Conservation (phyloP, 2,888 invertebrate genomes). For the Phaedon cochleariae region DNA sequence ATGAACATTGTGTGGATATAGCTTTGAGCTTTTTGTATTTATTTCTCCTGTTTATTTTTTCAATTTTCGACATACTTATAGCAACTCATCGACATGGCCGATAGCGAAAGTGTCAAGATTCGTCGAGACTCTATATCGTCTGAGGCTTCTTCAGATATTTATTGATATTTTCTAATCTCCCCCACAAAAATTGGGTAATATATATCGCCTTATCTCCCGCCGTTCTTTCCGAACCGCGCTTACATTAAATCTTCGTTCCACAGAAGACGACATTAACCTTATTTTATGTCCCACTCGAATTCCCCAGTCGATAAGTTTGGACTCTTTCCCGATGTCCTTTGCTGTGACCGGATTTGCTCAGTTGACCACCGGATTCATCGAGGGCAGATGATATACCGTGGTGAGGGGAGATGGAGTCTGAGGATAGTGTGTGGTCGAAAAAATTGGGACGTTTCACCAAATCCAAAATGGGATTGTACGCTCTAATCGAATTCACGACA, state of each 20-base stretch:
- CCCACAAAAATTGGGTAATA: conserved; percentile 12
- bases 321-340: background rate
- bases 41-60: too few species aligned
- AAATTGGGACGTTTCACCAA: too few species aligned
- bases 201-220: conserved; percentile 32
- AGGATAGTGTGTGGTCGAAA: too few species aligned
- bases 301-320: conserved; percentile 37
- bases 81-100: too few species aligned
- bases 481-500: too few species aligned
- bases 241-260: conserved; percentile 41
- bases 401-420: background rate
- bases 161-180: conserved; percentile 26
- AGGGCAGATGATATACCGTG: background rate
- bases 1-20: too few species aligned
- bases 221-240: conserved; percentile 36
- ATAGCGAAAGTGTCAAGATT: background rate
- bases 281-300: conserved; percentile 38
- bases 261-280: conserved; percentile 38
- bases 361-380: background rate
- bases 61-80: too few species aligned
- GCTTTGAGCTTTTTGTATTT: too few species aligned
- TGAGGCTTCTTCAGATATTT: conserved; percentile 7
- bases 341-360: background rate
- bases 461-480: too few species aligned
- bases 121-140: background rate